Base-by-base conservation (phyloP, 53 echinoderm and acorn worm genomes). In the Hippasteria phrygiana region DNA sequence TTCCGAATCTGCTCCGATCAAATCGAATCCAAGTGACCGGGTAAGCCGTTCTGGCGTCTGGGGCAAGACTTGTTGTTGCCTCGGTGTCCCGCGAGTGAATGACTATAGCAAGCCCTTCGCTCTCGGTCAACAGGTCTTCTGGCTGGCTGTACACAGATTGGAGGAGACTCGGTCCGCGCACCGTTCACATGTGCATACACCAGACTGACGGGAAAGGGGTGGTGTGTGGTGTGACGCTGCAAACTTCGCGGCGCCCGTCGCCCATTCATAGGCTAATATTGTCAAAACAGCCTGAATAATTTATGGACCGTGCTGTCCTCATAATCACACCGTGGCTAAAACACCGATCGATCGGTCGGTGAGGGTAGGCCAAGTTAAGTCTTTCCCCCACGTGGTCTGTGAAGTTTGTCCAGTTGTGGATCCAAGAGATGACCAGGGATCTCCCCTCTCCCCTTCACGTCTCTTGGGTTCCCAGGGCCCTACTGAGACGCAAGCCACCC, bases 211-310 rank as follows among this genome's bases (percentile, higher is more conserved):
- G 82, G 82, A 82, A 82, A 27, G 42, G 5, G 75, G 51, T 48
- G 53, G 70, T 85, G 71, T 29, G 33, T 6, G 18, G 39, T 71
- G 51, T 70, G 53, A 51, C 85, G 85, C 71, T 70, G 46, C 85
- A 85, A 85, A 85, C 85, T 85, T 85, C 11, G 46, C 70, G 71
- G 84, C 84, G 71, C 70, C 71, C 70, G 16, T 18, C 40, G 46
- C 37, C 70, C 85, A 85, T 85, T 85, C 85, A 85, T 69, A 85
- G 70, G 85, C 85, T 85, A 85, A 85, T 69, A 85, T 36, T 85
- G 85, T 71, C 85, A 85, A 84, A 85, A 85, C 85, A 85, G 70
- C 17, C 56, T 78, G 85, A 85, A 85, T 85, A 85, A 85, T 85
- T 85, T 50, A 85, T 85, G 71, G 71, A 16, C 48, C 46, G 51